These are phyloP conservation scores for Myotis yumanensis DNA, from an alignment of 2,113 vertebrate genomes.

Conservation along the genomic window DNA sequence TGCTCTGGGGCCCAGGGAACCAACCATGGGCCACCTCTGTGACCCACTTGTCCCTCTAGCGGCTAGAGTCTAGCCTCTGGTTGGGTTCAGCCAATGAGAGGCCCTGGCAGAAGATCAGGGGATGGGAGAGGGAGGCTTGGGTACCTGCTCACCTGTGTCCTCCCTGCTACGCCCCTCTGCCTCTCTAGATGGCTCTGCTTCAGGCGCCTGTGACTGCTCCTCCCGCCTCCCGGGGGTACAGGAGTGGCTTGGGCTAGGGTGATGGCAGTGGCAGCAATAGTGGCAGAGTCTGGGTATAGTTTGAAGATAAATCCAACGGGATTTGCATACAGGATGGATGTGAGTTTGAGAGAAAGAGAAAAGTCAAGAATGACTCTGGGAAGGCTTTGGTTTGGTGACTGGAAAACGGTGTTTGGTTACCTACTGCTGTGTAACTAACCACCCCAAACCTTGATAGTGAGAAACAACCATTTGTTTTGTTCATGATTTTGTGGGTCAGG, in stretches of 20 bases:
- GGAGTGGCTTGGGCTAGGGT: no score
- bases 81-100: neutral
- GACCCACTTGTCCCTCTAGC: neutral
- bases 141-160: no score
- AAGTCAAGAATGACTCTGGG: neutral
- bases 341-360: neutral
- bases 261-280: fast-evolving
- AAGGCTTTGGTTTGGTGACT: neutral
- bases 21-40: neutral
- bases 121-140: neutral
- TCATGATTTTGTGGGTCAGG: neutral
- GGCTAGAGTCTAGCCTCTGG: neutral
- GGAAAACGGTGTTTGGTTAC: neutral
- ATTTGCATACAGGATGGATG: neutral
- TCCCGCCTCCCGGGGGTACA: neutral
- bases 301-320: neutral
- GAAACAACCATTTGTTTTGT: neutral
- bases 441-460: neutral
- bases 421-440: neutral
- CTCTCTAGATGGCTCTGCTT: neutral
- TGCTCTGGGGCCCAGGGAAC: neutral
- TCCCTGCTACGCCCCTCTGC: neutral
- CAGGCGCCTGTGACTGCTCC: neutral
- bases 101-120: neutral
- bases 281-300: neutral